Conservation (phyloP, 2,888 invertebrate species). For the Leucozona laternaria region DNA sequence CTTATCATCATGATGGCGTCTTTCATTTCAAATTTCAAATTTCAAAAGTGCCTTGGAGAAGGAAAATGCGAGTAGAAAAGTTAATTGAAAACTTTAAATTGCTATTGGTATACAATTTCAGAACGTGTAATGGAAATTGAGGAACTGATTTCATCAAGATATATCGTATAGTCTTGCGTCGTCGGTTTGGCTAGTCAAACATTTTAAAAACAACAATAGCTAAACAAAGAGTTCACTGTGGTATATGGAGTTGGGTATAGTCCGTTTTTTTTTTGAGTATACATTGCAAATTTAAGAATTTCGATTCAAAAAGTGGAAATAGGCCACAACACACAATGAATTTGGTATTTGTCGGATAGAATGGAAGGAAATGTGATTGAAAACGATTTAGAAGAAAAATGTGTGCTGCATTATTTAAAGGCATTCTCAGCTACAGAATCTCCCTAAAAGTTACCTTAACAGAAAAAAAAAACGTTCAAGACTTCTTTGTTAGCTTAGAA, state of each 20-base stretch:
- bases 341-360: constrained; percentile 10
- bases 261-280: background rate
- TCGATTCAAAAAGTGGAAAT: background rate
- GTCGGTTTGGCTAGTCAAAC: background rate
- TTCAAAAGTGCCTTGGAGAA: constrained; percentile 22
- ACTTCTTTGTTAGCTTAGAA: no score
- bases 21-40: constrained; percentile 16
- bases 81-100: constrained; percentile 75
- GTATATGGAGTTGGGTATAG: background rate
- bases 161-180: background rate
- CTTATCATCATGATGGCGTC: constrained; percentile 4
- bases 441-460: no score
- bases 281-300: background rate
- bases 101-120: constrained; percentile 71
- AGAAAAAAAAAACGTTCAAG: no score
- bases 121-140: constrained; percentile 69
- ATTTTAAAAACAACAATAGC: constrained; percentile 6
- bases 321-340: constrained; percentile 4
- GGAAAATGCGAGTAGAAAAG: constrained; percentile 44
- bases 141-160: constrained; percentile 54
- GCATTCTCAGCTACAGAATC: no score
- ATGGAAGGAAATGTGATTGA: constrained; percentile 36
- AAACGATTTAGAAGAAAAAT: background rate
- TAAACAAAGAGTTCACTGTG: constrained; percentile 4
- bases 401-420: no score